Base-by-base conservation (phyloP, 1,140 invertebrate species). In the Drosophila busckii region DNA sequence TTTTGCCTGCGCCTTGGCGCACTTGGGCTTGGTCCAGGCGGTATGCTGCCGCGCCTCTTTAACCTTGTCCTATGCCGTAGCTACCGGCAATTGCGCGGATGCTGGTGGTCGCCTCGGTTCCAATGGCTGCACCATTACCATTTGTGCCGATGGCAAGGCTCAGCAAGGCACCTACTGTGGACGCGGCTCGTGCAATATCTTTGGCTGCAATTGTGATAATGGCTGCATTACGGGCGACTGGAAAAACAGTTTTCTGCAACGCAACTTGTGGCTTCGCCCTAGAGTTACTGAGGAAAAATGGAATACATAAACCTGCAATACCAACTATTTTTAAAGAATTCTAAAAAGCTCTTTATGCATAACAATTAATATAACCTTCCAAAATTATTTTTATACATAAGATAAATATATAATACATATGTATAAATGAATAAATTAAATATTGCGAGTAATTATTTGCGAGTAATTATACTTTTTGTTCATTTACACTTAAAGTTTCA, bases 151-250 rank as follows among this genome's bases (percentile, higher is more conserved):
- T 19, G 55, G 55, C 5, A 35, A 8, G 16, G 23, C 15, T 2
- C 15, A 20, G 1, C 28, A 50, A 6, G 54, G 54, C 16, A 35
- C 20, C 7, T 52, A n/a, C 12, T 59, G 55, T 5, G 54, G 54
- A 4, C 46, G 46, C 2, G 9, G 46, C 10, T 6, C 34, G 2
- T 58, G 54, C 20, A 28, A 42, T n/a, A 13, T 26, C 2, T 50
- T 50, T 8, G 37, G 54, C 1, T 58, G 54, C 5, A 7, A 2
- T 6, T 58, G 54, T 22, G 0, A 7, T 2, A 19, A 17, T 10
- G 54, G 46, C 15, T 58, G 54, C 29, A 13, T 41, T 4, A 10
- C 4, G 1, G 54, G 46, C 28, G 7, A 52, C 2, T 50, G 45
- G 34, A 13, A 38, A 12, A 4, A 17, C 0, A 48, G 32, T 23